A percentile compares a stretch with the other conserved stretches of the same genome.
phyloP scores from a whole-genome alignment of 2,797 vertebrate species.

The Pangasius djambal region DNA sequence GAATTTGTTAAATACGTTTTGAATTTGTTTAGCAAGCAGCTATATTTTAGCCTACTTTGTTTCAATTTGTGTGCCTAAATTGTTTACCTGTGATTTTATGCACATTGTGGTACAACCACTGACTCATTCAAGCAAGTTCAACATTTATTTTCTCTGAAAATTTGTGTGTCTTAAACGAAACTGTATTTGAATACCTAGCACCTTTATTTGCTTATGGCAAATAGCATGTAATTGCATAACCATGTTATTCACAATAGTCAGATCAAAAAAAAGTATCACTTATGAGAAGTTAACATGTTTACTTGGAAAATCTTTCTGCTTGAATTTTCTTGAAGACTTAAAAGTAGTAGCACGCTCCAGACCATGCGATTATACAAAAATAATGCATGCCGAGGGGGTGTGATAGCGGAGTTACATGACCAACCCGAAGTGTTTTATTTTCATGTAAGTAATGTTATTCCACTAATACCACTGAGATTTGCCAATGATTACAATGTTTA shows the following conservation, averaged over 20 bases:
- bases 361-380: neutral
- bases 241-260: neutral
- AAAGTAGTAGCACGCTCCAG: neutral
- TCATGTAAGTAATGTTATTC: neutral
- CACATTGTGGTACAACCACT: neutral
- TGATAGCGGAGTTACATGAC: too few relatives aligned
- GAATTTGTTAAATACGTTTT: neutral
- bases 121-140: neutral
- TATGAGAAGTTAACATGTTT: neutral
- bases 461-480: neutral
- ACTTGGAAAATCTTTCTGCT: neutral
- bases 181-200: neutral
- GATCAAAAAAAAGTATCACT: neutral
- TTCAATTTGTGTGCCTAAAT: neutral
- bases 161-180: neutral
- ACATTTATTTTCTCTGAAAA: neutral
- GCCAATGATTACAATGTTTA: neutral
- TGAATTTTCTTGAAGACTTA: neutral
- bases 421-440: neutral
- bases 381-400: neutral
- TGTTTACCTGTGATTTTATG: neutral
- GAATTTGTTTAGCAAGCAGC: neutral
- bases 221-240: neutral
- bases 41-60: neutral
- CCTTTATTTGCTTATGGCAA: neutral